These are phyloP conservation scores for Lasiurus borealis DNA, from an alignment of 2,113 vertebrate genomes.

Conservation along the genomic window DNA sequence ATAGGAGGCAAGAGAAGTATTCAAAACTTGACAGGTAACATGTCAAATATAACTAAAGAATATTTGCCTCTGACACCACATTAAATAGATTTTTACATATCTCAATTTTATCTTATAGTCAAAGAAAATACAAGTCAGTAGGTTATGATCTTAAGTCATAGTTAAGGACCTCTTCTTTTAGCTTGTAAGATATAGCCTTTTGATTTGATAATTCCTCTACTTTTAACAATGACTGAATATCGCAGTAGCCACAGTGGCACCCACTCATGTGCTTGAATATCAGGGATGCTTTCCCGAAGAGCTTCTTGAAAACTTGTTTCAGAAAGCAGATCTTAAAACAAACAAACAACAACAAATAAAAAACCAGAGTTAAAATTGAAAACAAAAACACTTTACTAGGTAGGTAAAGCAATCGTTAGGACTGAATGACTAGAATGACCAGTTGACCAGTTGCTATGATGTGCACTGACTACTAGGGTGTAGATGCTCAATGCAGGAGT, in stretches of 20 bases:
- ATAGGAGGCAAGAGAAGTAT: conserved; percentile 76
- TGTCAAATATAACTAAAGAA: conserved; percentile 37
- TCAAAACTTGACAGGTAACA: conserved; percentile 67
- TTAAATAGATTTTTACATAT: conserved; percentile 78
- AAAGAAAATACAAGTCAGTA: conserved; percentile 76
- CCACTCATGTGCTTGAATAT: conserved; percentile 90
- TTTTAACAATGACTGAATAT: conserved; percentile 98
- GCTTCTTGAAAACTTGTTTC: conserved; percentile 94
- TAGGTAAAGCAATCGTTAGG: not conserved
- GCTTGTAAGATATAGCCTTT: conserved; percentile 98
- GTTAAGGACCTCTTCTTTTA: conserved; percentile 89
- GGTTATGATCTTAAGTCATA: not conserved
- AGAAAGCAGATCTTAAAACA: conserved; percentile 93
- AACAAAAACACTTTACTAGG: conserved; percentile 10
- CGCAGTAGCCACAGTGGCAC: conserved; percentile 96
- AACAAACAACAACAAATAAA: conserved; percentile 49
- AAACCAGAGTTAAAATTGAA: conserved; percentile 38
- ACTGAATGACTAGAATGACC: too few relatives aligned
- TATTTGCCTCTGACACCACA: conserved; percentile 62
- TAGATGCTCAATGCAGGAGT: too few relatives aligned
- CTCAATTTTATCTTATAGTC: conserved; percentile 72
- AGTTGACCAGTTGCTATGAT: too few relatives aligned
- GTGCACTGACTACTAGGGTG: too few relatives aligned
- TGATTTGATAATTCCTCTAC: conserved; percentile 98
- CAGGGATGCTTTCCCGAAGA: conserved; percentile 91